Evolutionary conservation across 1,140 invertebrate genomes (phyloP).

Genomic region (Drosophila murphyi): DNA sequence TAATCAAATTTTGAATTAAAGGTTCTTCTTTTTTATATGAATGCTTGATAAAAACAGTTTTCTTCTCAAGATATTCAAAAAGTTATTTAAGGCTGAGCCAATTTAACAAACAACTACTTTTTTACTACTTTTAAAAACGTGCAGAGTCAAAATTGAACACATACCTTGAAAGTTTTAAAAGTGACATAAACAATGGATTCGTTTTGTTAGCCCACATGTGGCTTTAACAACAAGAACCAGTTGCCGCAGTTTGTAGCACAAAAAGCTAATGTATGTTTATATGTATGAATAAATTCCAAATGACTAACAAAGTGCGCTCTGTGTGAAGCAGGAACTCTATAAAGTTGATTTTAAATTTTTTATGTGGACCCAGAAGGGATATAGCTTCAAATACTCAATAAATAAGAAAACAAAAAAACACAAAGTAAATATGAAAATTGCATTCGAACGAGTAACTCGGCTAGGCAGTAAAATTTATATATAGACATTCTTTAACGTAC

Average conservation of each 20-base stretch:
- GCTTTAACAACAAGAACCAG: constrained; percentile 36
- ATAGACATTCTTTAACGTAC: too few species aligned
- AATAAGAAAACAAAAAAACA: background rate
- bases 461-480: too few species aligned
- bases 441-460: too few species aligned
- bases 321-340: constrained; percentile 25
- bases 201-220: constrained; percentile 31
- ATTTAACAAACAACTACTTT: background rate
- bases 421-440: too few species aligned
- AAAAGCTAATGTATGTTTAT: background rate
- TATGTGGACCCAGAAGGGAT: background rate
- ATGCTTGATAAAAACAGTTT: too few species aligned
- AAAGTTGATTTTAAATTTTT: constrained; percentile 9
- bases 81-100: too few species aligned
- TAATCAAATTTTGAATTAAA: too few species aligned
- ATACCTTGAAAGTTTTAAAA: constrained; percentile 4
- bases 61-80: too few species aligned
- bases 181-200: constrained; percentile 31
- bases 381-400: constrained; percentile 6
- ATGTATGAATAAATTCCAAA: constrained; percentile 11
- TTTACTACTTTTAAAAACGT: background rate
- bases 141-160: constrained; percentile 5
- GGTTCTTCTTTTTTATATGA: too few species aligned
- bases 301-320: constrained; percentile 15
- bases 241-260: constrained; percentile 9